A percentile compares a stretch with the other conserved stretches of the same genome.
phyloP scores from a whole-genome alignment of 1,140 invertebrate species.

The Maconellicoccus hirsutus region DNA sequence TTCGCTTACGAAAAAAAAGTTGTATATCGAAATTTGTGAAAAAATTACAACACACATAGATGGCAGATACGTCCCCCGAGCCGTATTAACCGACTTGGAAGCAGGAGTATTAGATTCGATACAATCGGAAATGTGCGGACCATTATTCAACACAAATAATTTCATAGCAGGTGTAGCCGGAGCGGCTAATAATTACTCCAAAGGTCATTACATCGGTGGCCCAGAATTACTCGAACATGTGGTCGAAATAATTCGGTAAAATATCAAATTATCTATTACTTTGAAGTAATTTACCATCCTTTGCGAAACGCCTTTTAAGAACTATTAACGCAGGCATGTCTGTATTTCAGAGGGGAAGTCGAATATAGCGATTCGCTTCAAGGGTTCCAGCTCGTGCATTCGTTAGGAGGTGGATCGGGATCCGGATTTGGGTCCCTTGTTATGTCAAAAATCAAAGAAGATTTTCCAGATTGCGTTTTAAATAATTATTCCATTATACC shows the following conservation, averaged over 20 bases:
- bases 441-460: constrained; percentile 31
- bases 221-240: constrained; percentile 46
- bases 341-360: constrained; percentile 44
- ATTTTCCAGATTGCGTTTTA: constrained; percentile 29
- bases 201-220: constrained; percentile 48
- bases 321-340: background rate
- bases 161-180: constrained; percentile 46
- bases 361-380: constrained; percentile 30
- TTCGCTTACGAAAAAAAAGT: too few species aligned
- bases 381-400: constrained; percentile 40
- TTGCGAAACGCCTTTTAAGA: background rate
- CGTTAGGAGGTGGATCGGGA: constrained; percentile 43
- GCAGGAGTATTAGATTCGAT: constrained; percentile 50
- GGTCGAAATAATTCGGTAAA: constrained; percentile 47
- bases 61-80: constrained; percentile 44
- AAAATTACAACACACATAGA: constrained; percentile 35
- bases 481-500: constrained; percentile 27
- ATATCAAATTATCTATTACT: constrained; percentile 45
- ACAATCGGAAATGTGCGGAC: constrained; percentile 42
- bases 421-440: constrained; percentile 25
- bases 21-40: too few species aligned
- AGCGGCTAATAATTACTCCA: constrained; percentile 31
- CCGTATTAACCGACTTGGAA: constrained; percentile 46
- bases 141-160: constrained; percentile 49
- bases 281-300: constrained; percentile 28